Evolutionary conservation across 2,113 vertebrate species (phyloP).

Genomic region (Ceyx margarethae): DNA sequence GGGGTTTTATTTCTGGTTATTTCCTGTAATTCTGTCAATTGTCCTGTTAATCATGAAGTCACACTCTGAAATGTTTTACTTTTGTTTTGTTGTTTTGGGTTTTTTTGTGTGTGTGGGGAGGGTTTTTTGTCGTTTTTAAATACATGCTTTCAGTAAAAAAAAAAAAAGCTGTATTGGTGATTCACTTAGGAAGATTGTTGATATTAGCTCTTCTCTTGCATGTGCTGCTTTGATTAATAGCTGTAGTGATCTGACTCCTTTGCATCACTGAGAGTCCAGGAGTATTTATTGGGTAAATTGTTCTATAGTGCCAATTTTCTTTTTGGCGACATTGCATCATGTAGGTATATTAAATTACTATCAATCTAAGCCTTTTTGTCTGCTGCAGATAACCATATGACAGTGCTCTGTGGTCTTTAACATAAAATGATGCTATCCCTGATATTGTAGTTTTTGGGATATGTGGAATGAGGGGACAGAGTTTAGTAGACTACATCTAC

Average conservation of each 20-base stretch:
- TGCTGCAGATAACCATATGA: background rate
- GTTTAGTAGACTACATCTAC: background rate
- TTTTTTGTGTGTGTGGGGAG: background rate
- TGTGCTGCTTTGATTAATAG: slow-evolving; percentile 44
- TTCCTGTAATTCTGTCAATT: too few species aligned
- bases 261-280: background rate
- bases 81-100: too few species aligned
- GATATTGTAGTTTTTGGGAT: background rate
- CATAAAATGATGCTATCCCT: background rate
- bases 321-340: background rate
- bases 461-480: background rate
- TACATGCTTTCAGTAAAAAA: background rate
- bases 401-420: background rate
- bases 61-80: background rate
- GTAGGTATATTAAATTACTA: background rate
- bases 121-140: background rate
- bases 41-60: background rate
- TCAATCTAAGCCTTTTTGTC: background rate
- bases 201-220: slow-evolving; percentile 40
- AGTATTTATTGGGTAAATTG: slow-evolving; percentile 28
- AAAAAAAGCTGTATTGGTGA: slow-evolving; percentile 13
- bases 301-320: background rate
- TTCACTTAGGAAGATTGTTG: slow-evolving; percentile 32
- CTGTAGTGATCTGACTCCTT: slow-evolving; percentile 33
- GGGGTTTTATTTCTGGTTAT: background rate